phyloP scores from a whole-genome alignment of 2,113 vertebrate species.

The Amphiprion percula region DNA sequence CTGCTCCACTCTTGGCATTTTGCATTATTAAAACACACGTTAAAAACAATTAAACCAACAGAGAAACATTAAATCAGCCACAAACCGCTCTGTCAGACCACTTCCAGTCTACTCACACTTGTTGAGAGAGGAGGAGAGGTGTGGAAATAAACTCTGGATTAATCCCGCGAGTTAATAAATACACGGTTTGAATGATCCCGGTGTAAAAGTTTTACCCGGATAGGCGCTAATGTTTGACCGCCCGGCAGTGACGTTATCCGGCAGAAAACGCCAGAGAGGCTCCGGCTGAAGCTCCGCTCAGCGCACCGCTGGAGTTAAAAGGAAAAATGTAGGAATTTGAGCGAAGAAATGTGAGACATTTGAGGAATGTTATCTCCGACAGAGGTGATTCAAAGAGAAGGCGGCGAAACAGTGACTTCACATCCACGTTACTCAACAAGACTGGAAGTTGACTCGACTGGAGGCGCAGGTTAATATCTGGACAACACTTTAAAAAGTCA shows the following conservation, averaged over 20 bases:
- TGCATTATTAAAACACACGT: not conserved
- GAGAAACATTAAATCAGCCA: not conserved
- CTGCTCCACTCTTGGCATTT: not conserved
- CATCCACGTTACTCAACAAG: slow-evolving; percentile 11
- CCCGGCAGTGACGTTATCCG: slow-evolving; percentile 46
- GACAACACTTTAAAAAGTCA: not conserved
- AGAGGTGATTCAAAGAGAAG: slow-evolving; percentile 22
- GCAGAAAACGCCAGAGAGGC: slow-evolving; percentile 41
- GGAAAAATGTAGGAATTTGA: slow-evolving; percentile 71
- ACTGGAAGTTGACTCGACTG: slow-evolving; percentile 30
- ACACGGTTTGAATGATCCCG: slow-evolving; percentile 17
- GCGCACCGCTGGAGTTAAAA: slow-evolving; percentile 29
- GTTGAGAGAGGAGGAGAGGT: slow-evolving; percentile 10
- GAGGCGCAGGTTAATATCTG: not conserved
- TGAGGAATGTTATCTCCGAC: slow-evolving; percentile 68
- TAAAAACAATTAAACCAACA: not conserved
- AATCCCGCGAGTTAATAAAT: slow-evolving; percentile 59
- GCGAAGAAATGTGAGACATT: slow-evolving; percentile 77
- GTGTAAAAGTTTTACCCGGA: slow-evolving; percentile 57
- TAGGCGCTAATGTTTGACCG: slow-evolving; percentile 55
- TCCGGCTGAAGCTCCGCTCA: slow-evolving; percentile 43
- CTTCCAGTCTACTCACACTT: slow-evolving; percentile 35
- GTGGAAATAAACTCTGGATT: not conserved
- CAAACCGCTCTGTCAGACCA: not conserved
- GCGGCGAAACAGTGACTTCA: slow-evolving; percentile 9